phyloP scores from a whole-genome alignment of 2,113 vertebrate species.

The Vulpes lagopus region DNA sequence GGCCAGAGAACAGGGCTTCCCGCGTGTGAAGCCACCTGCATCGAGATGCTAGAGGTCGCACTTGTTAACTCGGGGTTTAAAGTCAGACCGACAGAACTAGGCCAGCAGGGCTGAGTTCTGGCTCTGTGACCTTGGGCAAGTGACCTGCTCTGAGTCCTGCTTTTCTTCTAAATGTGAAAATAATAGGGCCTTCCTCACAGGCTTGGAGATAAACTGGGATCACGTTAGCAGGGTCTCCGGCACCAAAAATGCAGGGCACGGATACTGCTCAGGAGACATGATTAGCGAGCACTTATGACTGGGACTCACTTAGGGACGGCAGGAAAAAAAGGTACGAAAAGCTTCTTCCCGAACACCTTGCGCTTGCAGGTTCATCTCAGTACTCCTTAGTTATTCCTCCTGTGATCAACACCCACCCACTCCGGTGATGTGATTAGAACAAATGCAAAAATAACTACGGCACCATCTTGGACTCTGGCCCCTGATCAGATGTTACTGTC shows the following conservation, averaged over 20 bases:
- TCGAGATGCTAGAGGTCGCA: not conserved
- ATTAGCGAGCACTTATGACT: not conserved
- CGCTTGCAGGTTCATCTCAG: not conserved
- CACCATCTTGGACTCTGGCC: not conserved
- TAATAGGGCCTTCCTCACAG: not conserved
- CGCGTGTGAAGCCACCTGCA: not conserved
- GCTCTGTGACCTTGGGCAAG: not conserved
- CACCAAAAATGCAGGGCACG: not conserved
- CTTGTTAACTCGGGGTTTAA: not conserved
- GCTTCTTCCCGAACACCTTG: slow-evolving; percentile 7
- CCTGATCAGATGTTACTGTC: not conserved
- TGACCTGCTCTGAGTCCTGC: too few species aligned
- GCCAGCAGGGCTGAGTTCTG: not conserved
- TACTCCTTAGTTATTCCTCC: not conserved
- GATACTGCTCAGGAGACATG: not conserved
- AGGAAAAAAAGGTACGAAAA: not conserved
- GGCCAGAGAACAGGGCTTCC: not conserved
- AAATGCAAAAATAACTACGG: not conserved
- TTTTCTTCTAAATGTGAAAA: not conserved
- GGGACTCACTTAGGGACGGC: not conserved
- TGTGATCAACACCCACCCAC: not conserved
- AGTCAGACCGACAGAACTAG: not conserved
- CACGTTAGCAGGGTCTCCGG: not conserved
- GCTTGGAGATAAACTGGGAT: not conserved
- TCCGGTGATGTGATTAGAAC: not conserved